Evolutionary conservation across 2,113 vertebrate species (phyloP), one percentile per base, ranked within the genome.

Genomic region (Larimichthys polyactis): DNA sequence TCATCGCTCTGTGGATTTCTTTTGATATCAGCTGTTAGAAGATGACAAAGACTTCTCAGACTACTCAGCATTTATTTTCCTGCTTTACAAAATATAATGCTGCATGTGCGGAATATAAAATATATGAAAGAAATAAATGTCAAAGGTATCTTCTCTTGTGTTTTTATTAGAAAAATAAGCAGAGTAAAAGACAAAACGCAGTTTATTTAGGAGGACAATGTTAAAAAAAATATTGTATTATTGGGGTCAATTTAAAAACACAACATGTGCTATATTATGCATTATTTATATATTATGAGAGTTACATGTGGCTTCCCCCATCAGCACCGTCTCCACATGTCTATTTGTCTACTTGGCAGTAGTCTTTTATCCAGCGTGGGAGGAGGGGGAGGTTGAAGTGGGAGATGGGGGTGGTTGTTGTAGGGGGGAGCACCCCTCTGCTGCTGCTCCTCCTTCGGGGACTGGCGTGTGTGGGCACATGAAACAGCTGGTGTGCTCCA

Each of bases 401-500:
- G 11, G 43, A 22, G 27, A 44, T 6, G 36, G 52, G 5, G 17
- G 20, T 51, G 40, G 2, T 2, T 7, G 5, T 54, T 19, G 17
- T 2, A 16, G 24, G 24, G 63, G 46, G 75, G 40, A 16, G 46
- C 27, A 29, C 71, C 82, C 69, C 29, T 64, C 65, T 36, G n/a
- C 43, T 27, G 27, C 27, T 73, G n/a, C 43, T 73, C 54, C 64
- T 79, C 77, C 90, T 89, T 78, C 22, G 40, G 86, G 91, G 86
- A 84, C 67, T 7, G 51, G 63, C 49, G 17, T 70, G 20, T 70
- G 72, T 15, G 24, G 72, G 68, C 67, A 78, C 67, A 79, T 76
- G 86, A 89, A 85, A 90, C 94, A 94, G 94, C 91, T 93, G 93
- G 57, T 89, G 85, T 83, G 48, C 79, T 84, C 81, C 78, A 73